Percentiles rank a stretch among this genome's conserved stretches.
Evolutionary conservation across 2,888 invertebrate genomes (phyloP).

Genomic region (Leucoma salicis): DNA sequence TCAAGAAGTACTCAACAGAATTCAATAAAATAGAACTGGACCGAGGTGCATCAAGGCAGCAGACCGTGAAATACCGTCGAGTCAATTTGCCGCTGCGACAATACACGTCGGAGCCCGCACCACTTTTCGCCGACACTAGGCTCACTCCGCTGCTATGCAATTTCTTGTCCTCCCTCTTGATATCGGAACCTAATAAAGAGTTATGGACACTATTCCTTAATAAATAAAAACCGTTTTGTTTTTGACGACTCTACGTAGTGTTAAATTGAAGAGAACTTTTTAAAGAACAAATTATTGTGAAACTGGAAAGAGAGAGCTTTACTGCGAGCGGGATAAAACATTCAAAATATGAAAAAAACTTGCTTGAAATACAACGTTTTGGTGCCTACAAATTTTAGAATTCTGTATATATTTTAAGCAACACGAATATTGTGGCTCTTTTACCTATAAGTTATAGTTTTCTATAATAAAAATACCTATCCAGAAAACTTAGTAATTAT

Average conservation of each 20-base stretch:
- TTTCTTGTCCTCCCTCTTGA: conserved; percentile 50
- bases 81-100: conserved; percentile 69
- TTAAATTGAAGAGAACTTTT: too few relatives aligned
- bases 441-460: too few relatives aligned
- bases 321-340: too few relatives aligned
- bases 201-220: conserved; percentile 26
- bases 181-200: conserved; percentile 53
- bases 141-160: conserved; percentile 55
- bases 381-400: too few relatives aligned
- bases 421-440: too few relatives aligned
- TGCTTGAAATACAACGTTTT: too few relatives aligned
- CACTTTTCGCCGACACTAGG: conserved; percentile 49
- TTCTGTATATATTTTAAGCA: too few relatives aligned
- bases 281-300: too few relatives aligned
- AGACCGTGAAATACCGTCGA: conserved; percentile 69
- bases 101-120: conserved; percentile 44
- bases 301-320: too few relatives aligned
- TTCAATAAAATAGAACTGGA: conserved; percentile 50
- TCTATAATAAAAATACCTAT: conserved; percentile 57
- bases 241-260: conserved; percentile 18
- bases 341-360: too few relatives aligned
- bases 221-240: conserved; percentile 29
- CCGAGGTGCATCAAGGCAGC: conserved; percentile 60
- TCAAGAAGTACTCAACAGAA: too few relatives aligned
- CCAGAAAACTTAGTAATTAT: too few relatives aligned